phyloP scores from a whole-genome alignment of 2,888 invertebrate species.

The Rotaria macrura region DNA sequence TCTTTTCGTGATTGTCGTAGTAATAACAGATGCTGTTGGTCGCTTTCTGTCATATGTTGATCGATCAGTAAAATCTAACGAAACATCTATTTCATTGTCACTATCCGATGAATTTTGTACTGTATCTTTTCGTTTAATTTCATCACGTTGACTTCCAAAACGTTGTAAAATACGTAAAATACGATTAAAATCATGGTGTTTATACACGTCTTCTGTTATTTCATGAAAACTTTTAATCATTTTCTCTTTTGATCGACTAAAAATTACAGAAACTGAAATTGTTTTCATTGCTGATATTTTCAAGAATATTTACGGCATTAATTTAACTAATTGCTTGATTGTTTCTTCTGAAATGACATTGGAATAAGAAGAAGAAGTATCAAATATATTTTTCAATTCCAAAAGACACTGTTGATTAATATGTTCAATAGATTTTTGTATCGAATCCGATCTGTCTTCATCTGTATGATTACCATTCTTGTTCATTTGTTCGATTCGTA shows the following conservation, averaged over 20 bases:
- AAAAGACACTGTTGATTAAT: not conserved
- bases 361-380: not conserved
- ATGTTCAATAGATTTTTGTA: not conserved
- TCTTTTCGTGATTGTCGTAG: not conserved
- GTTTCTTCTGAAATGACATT: not conserved
- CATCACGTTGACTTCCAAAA: not conserved
- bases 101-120: not conserved
- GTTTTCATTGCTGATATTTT: not conserved
- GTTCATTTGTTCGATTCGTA: not conserved
- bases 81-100: not conserved
- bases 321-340: not conserved
- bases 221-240: not conserved
- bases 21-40: not conserved
- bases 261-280: not conserved
- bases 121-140: not conserved
- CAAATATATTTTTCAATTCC: not conserved
- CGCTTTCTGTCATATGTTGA: not conserved
- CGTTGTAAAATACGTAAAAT: not conserved
- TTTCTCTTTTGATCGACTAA: not conserved
- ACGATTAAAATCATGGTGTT: slow-evolving; percentile 7
- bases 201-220: not conserved
- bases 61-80: not conserved
- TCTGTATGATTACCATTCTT: not conserved
- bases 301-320: not conserved
- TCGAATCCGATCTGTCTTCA: not conserved